These are phyloP conservation scores for Musca domestica DNA, from an alignment of 1,140 invertebrate species.

Conservation along the genomic window DNA sequence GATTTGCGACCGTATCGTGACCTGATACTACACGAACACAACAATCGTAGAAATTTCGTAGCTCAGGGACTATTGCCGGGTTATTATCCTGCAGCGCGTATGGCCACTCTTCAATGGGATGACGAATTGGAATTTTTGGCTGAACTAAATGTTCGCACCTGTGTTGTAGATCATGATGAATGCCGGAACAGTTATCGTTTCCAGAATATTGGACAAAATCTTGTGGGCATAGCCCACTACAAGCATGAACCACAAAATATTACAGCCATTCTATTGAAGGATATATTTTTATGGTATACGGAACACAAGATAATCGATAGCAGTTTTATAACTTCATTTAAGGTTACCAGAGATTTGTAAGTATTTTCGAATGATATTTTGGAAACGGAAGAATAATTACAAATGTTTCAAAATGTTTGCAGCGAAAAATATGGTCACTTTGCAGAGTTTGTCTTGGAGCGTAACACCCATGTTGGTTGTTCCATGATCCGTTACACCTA, in stretches of 20 bases:
- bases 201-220: conserved; percentile 45
- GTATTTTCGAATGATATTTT: conserved; percentile 23
- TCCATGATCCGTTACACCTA: conserved; percentile 49
- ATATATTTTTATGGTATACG: conserved; percentile 45
- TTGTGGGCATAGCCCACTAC: conserved; percentile 39
- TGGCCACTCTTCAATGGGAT: conserved; percentile 40
- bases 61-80: conserved; percentile 43
- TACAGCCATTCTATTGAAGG: conserved; percentile 37
- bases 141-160: conserved; percentile 45
- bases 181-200: conserved; percentile 48
- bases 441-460: conserved; percentile 48
- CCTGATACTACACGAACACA: conserved; percentile 43
- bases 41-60: conserved; percentile 44
- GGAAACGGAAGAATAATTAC: neutral
- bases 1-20: conserved; percentile 37
- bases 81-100: conserved; percentile 34
- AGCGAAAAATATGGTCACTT: conserved; percentile 50
- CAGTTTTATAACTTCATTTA: conserved; percentile 43
- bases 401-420: neutral
- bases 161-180: conserved; percentile 46
- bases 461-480: conserved; percentile 50
- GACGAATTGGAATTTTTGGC: conserved; percentile 47
- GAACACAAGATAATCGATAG: conserved; percentile 44
- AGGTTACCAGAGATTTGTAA: conserved; percentile 43
- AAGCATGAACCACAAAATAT: conserved; percentile 32